phyloP scores from a whole-genome alignment of 2,888 invertebrate species.

The Blomia tropicalis region DNA sequence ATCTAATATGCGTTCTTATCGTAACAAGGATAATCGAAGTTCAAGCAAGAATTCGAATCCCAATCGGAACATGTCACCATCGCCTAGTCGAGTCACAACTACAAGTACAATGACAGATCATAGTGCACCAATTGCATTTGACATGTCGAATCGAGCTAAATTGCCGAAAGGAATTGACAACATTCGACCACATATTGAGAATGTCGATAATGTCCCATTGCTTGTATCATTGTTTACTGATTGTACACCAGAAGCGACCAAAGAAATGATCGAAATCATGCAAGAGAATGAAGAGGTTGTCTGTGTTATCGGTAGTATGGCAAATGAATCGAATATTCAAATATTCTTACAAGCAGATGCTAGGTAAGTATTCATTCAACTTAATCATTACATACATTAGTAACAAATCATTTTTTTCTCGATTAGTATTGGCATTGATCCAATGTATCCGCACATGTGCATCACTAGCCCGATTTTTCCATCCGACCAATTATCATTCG shows the following conservation, averaged over 20 bases:
- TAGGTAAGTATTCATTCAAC: conserved; percentile 36
- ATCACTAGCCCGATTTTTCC: conserved; percentile 41
- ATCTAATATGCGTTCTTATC: neutral
- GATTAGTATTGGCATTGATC: conserved; percentile 70
- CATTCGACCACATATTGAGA: conserved; percentile 81
- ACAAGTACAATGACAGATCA: conserved; percentile 45
- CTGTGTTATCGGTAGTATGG: conserved; percentile 77
- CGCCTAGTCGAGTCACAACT: conserved; percentile 60
- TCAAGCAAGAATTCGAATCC: neutral
- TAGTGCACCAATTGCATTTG: conserved; percentile 75
- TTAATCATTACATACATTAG: neutral
- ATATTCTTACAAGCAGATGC: conserved; percentile 88
- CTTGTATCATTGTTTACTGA: conserved; percentile 94
- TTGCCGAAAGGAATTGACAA: conserved; percentile 89
- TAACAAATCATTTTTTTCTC: neutral
- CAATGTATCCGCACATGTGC: conserved; percentile 75
- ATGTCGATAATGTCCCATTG: conserved; percentile 91
- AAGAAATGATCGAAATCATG: conserved; percentile 78
- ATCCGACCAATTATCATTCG: conserved; percentile 18
- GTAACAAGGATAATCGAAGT: conserved; percentile 1
- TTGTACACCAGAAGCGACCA: conserved; percentile 75
- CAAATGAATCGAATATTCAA: conserved; percentile 72
- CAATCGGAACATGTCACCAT: conserved; percentile 27
- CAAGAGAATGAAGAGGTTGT: conserved; percentile 91
- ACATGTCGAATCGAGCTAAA: conserved; percentile 86